Evolutionary conservation across 1,140 invertebrate genomes (phyloP).

Genomic region (Anastatus disparis): DNA sequence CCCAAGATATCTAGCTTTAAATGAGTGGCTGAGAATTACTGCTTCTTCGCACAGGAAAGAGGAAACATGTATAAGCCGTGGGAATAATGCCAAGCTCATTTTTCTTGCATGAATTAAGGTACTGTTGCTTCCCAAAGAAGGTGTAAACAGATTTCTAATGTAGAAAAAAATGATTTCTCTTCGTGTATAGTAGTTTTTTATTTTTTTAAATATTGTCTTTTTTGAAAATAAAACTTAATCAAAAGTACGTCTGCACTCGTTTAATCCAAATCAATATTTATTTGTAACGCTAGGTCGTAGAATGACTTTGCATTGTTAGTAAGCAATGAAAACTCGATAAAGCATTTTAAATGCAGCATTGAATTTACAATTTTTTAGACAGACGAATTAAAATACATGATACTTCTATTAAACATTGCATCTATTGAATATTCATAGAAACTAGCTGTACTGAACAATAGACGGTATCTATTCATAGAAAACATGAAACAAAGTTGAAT

Average conservation of each 20-base stretch:
- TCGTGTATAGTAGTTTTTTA: not conserved
- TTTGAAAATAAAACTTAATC: not conserved
- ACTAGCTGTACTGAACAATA: conserved; percentile 45
- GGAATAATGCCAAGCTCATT: conserved; percentile 48
- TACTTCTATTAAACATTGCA: not conserved
- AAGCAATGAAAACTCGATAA: not conserved
- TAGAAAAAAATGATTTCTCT: conserved; percentile 1
- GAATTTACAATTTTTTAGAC: conserved; percentile 8
- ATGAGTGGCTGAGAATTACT: conserved; percentile 48
- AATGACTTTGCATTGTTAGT: conserved; percentile 29
- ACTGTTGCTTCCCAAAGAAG: conserved; percentile 33
- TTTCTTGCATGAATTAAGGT: conserved; percentile 44
- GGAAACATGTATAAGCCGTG: conserved; percentile 47
- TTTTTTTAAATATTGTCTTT: no score
- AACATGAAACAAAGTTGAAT: not conserved
- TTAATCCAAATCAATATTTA: not conserved
- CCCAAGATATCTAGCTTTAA: conserved; percentile 47
- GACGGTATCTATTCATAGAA: conserved; percentile 9
- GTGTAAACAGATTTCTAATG: not conserved
- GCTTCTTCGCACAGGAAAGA: conserved; percentile 45
- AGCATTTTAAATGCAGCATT: conserved; percentile 9
- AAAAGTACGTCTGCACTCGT: conserved; percentile 21
- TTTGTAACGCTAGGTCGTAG: not conserved
- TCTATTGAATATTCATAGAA: conserved; percentile 45
- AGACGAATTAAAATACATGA: conserved; percentile 5